phyloP scores from a whole-genome alignment of 1,140 invertebrate genomes.

The Lordiphosa stackelbergi region DNA sequence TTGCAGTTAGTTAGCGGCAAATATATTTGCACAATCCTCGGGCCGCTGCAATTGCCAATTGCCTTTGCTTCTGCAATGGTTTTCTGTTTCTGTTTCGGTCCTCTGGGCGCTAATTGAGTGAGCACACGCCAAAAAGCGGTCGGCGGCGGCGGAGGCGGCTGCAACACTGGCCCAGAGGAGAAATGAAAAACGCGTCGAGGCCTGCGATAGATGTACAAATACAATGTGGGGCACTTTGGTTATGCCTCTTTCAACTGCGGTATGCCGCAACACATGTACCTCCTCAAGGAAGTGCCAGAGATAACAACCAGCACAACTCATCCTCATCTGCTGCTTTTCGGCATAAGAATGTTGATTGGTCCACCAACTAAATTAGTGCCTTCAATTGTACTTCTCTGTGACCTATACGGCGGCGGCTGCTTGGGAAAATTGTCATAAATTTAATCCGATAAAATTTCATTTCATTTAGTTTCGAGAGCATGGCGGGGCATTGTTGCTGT shows the following conservation, averaged over 20 bases:
- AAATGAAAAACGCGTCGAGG: slow-evolving; percentile 72
- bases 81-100: slow-evolving; percentile 60
- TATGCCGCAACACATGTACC: slow-evolving; percentile 41
- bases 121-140: slow-evolving; percentile 60
- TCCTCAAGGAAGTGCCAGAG: slow-evolving; percentile 54
- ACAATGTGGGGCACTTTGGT: slow-evolving; percentile 56
- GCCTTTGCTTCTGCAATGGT: slow-evolving; percentile 18
- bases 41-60: slow-evolving; percentile 35
- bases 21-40: slow-evolving; percentile 69
- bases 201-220: slow-evolving; percentile 47
- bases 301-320: slow-evolving; percentile 28
- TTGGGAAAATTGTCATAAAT: slow-evolving; percentile 63
- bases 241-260: slow-evolving; percentile 49
- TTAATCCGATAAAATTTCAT: slow-evolving; percentile 69
- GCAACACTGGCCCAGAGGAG: slow-evolving; percentile 40
- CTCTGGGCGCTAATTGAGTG: slow-evolving; percentile 72
- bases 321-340: background rate
- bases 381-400: slow-evolving; percentile 14
- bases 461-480: slow-evolving; percentile 39
- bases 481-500: background rate
- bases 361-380: slow-evolving; percentile 8
- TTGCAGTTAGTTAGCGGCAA: slow-evolving; percentile 61
- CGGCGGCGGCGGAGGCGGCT: background rate
- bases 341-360: slow-evolving; percentile 35
- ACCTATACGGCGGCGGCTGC: slow-evolving; percentile 17